Evolutionary conservation across 2,113 vertebrate species (phyloP), one percentile per base, ranked within the genome.

Genomic region (Cettia cetti): DNA sequence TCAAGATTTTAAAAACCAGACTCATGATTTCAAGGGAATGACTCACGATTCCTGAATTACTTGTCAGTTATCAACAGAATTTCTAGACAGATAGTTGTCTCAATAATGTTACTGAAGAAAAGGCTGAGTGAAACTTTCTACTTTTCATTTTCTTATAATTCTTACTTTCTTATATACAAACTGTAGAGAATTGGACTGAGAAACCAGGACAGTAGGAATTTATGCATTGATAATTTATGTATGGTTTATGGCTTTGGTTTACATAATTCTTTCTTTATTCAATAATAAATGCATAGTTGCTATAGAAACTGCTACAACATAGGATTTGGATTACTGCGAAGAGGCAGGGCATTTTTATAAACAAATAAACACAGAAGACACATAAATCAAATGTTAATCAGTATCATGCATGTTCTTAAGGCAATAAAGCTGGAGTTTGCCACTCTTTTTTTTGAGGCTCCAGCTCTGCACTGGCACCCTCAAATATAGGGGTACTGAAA

Each of bases 181-280:
- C 21, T 85, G 53, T 8, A 78, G 30, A 87, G 40, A 96, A 63
- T 26, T 74, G 70, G 52, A 65, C 65, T 68, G 20, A 63, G 87
- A 89, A 94, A 66, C 8, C 64, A 82, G 22, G 37, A 71, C 39
- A 89, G 31, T 53, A 94, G 10, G 45, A 90, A 78, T 89, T 94
- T 97, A 84, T 92, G 70, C 83, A 87, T 40, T 95, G 83, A 86
- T 86, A 97, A 95, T 97, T 92, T 96, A 95, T 95, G 70, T 75
- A 79, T 86, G 26, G 31, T 42, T 96, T 77, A 81, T 90, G 31
- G 40, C 30, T 96, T 90, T 85, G 37, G 68, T 94, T 90, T 69
- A 83, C 61, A 89, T 74, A 94, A 69, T 69, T 72, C 24, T 96
- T 90, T 68, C 52, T 75, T 85, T 91, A 93, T 79, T 92, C 56